These are phyloP conservation scores for Passerina amoena DNA, from an alignment of 2,113 vertebrate genomes.

Conservation along the genomic window DNA sequence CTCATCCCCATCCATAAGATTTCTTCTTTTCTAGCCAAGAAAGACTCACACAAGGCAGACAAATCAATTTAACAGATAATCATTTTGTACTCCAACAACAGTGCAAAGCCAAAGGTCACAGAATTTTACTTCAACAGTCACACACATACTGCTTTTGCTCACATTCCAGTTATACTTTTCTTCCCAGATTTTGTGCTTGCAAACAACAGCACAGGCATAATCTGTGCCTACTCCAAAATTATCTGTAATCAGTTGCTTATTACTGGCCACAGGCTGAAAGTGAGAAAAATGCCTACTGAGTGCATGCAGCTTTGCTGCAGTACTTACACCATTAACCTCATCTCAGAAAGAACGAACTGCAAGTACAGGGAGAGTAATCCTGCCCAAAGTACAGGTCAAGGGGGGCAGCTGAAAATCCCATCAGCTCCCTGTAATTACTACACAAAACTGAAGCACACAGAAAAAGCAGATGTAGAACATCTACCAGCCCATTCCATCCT, in stretches of 20 bases:
- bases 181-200: background rate
- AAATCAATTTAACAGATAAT: background rate
- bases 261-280: background rate
- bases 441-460: background rate
- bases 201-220: background rate
- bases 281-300: background rate
- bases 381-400: background rate
- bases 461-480: background rate
- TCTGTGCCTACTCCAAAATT: background rate
- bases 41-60: background rate
- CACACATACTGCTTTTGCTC: background rate
- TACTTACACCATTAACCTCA: background rate
- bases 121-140: background rate
- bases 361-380: background rate
- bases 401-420: background rate
- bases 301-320: background rate
- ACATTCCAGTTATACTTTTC: background rate
- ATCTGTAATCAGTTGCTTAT: background rate
- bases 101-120: background rate
- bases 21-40: background rate
- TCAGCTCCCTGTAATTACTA: background rate
- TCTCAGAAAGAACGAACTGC: background rate
- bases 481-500: background rate
- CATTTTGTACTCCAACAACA: background rate
- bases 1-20: no score